These are phyloP conservation scores for Oreochromis grahami DNA, from an alignment of 2,797 vertebrate genomes.

Conservation along the genomic window DNA sequence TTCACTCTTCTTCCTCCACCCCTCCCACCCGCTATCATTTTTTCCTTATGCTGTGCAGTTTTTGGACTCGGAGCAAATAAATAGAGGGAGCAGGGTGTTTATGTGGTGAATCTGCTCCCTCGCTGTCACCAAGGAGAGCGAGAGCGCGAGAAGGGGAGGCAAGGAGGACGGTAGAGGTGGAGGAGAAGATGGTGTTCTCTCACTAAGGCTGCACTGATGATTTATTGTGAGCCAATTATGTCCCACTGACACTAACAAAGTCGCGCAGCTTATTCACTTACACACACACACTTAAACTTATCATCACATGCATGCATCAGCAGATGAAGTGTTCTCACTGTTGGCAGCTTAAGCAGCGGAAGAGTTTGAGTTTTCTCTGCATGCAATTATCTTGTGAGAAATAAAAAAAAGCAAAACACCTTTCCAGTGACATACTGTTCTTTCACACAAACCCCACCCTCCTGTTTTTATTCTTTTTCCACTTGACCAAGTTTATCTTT, in stretches of 20 bases:
- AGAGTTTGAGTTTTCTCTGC: constrained; percentile 22
- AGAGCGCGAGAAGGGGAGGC: constrained; percentile 12
- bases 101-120: constrained; percentile 52
- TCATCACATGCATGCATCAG: constrained; percentile 22
- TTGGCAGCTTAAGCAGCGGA: constrained; percentile 9
- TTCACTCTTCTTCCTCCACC: constrained; percentile 11
- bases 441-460: not conserved
- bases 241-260: constrained; percentile 40
- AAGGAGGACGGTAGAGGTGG: constrained; percentile 17
- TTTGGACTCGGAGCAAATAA: constrained; percentile 69
- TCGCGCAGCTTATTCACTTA: constrained; percentile 23
- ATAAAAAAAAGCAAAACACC: not conserved
- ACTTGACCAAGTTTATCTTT: not conserved
- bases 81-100: constrained; percentile 46
- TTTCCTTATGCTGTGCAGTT: constrained; percentile 66
- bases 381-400: constrained; percentile 26
- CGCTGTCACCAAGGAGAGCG: constrained; percentile 41
- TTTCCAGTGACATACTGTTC: constrained; percentile 21
- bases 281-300: not conserved
- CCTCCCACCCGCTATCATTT: constrained; percentile 2
- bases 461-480: not conserved
- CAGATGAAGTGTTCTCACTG: constrained; percentile 12
- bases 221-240: constrained; percentile 58
- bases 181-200: constrained; percentile 52
- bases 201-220: constrained; percentile 40